phyloP scores from a whole-genome alignment of 2,888 invertebrate genomes.

The Dilophus febrilis region DNA sequence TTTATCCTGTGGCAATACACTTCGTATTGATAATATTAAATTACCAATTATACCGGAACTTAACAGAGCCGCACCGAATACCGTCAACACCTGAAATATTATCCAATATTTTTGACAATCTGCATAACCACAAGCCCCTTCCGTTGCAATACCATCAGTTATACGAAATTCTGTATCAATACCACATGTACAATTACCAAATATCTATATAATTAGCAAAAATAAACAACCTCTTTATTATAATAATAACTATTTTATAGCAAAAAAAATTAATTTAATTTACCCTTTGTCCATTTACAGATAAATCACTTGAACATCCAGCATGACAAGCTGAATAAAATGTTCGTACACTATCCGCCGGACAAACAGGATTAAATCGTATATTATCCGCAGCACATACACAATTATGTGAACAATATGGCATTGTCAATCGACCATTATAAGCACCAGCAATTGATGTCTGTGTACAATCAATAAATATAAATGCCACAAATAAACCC shows the following conservation, averaged over 20 bases:
- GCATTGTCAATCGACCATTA: conserved; percentile 27
- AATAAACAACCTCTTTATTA: background rate
- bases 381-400: conserved; percentile 30
- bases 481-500: conserved; percentile 29
- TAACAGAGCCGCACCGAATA: conserved; percentile 27
- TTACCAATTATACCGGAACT: conserved; percentile 30
- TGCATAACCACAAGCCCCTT: conserved; percentile 36
- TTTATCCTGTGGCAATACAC: conserved; percentile 42
- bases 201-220: conserved; percentile 29
- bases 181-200: conserved; percentile 35
- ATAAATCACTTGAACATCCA: conserved; percentile 36
- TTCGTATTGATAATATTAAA: conserved; percentile 35
- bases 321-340: conserved; percentile 61
- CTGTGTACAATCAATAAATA: conserved; percentile 33
- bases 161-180: conserved; percentile 15
- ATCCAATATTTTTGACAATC: conserved; percentile 34
- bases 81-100: conserved; percentile 31
- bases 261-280: background rate
- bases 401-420: conserved; percentile 38
- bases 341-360: conserved; percentile 33
- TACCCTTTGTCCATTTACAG: conserved; percentile 23
- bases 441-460: conserved; percentile 32
- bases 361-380: conserved; percentile 46
- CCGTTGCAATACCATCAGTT: conserved; percentile 24
- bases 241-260: no score